Evolutionary conservation across 2,113 vertebrate genomes (phyloP).

Genomic region (Macquaria ambigua): DNA sequence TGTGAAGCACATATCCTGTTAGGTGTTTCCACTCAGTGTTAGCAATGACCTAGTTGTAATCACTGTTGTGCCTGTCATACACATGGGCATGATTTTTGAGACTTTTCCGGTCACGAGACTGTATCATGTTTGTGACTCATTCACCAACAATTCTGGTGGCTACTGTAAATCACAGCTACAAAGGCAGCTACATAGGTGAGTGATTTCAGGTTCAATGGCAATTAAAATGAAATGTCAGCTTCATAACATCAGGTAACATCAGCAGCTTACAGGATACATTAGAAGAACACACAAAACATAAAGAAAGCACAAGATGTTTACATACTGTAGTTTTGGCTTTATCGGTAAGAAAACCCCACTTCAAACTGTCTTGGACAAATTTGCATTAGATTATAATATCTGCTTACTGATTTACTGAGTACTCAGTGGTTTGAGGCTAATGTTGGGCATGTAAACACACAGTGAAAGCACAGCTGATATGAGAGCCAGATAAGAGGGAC

Average conservation of each 20-base stretch:
- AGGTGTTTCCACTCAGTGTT: neutral
- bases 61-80: neutral
- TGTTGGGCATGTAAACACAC: constrained; percentile 8
- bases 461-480: constrained; percentile 53
- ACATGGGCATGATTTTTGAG: neutral
- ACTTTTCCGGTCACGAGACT: neutral
- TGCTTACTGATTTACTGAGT: constrained; percentile 24
- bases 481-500: constrained; percentile 50
- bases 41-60: neutral
- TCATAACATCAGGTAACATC: neutral
- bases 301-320: neutral
- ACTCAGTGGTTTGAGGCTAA: constrained; percentile 12
- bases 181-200: neutral
- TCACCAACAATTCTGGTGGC: neutral
- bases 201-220: neutral
- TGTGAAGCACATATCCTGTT: neutral
- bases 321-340: neutral
- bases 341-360: neutral
- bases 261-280: neutral
- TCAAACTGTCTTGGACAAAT: constrained; percentile 25
- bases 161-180: constrained; percentile 1
- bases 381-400: constrained; percentile 33
- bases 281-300: neutral
- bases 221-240: neutral
- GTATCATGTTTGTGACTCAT: neutral